Evolutionary conservation across 2,797 vertebrate genomes (phyloP).

Genomic region (Melanotaenia maccullochi): DNA sequence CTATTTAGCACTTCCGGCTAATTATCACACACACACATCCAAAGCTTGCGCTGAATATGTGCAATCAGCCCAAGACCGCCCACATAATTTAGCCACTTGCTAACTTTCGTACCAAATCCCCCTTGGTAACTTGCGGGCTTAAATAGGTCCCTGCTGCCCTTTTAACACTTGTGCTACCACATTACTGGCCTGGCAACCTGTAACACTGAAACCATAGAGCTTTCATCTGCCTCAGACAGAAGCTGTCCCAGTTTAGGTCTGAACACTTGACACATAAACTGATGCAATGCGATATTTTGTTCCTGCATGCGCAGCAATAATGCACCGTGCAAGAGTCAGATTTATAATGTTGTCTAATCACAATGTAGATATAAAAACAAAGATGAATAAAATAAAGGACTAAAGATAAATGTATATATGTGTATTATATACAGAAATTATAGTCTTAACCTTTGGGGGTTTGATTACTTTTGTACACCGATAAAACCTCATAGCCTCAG

Average conservation of each 20-base stretch:
- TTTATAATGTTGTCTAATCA: background rate
- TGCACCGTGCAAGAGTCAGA: background rate
- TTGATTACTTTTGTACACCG: slow-evolving; percentile 50
- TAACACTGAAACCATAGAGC: slow-evolving; percentile 34
- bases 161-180: slow-evolving; percentile 75
- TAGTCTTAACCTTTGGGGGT: background rate
- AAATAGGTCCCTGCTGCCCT: slow-evolving; percentile 77
- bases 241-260: slow-evolving; percentile 31
- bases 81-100: slow-evolving; percentile 63
- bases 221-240: slow-evolving; percentile 50
- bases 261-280: slow-evolving; percentile 51
- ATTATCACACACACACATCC: slow-evolving; percentile 63
- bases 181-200: slow-evolving; percentile 64
- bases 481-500: slow-evolving; percentile 32
- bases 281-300: slow-evolving; percentile 29
- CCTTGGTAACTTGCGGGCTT: slow-evolving; percentile 60
- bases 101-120: slow-evolving; percentile 64
- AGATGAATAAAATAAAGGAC: background rate
- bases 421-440: background rate
- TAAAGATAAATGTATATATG: background rate
- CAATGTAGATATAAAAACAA: background rate
- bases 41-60: slow-evolving; percentile 52
- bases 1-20: slow-evolving; percentile 80
- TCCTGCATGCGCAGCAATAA: slow-evolving; percentile 2
- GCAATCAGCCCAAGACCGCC: slow-evolving; percentile 62